These are phyloP conservation scores for Anguilla anguilla DNA, from an alignment of 2,797 vertebrate species.

Conservation along the genomic window DNA sequence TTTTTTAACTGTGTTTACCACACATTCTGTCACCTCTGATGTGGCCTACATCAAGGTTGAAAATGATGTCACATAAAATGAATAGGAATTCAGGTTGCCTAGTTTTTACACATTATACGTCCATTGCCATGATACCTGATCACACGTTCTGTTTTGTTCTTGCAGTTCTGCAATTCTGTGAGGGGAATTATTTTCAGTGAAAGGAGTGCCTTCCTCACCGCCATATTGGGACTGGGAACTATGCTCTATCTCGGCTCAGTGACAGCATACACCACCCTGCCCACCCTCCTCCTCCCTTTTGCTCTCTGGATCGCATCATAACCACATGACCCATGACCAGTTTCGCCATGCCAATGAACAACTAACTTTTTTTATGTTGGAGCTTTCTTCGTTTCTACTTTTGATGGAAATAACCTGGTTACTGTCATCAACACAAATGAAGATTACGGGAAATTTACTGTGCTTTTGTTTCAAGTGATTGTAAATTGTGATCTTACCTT, in stretches of 20 bases:
- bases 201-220: constrained; percentile 81
- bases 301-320: constrained; percentile 94
- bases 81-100: not conserved
- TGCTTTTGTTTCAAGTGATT: not conserved
- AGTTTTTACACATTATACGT: not conserved
- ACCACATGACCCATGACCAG: constrained; percentile 30
- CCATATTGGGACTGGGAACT: constrained; percentile 73
- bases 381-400: not conserved
- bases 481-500: not conserved
- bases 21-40: not conserved
- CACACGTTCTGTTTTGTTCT: not conserved
- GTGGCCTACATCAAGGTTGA: not conserved
- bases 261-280: constrained; percentile 74
- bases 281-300: constrained; percentile 82
- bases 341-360: not conserved
- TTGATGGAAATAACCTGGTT: not conserved
- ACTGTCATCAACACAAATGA: not conserved
- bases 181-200: constrained; percentile 89
- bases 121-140: not conserved
- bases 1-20: no score
- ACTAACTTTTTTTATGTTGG: not conserved
- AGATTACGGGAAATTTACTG: not conserved
- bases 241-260: constrained; percentile 76
- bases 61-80: not conserved
- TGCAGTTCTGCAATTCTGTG: constrained; percentile 86